Percentiles rank a stretch among this genome's conserved stretches.
These are phyloP conservation scores for Polyploca ridens DNA, from an alignment of 2,888 invertebrate genomes.

Conservation along the genomic window DNA sequence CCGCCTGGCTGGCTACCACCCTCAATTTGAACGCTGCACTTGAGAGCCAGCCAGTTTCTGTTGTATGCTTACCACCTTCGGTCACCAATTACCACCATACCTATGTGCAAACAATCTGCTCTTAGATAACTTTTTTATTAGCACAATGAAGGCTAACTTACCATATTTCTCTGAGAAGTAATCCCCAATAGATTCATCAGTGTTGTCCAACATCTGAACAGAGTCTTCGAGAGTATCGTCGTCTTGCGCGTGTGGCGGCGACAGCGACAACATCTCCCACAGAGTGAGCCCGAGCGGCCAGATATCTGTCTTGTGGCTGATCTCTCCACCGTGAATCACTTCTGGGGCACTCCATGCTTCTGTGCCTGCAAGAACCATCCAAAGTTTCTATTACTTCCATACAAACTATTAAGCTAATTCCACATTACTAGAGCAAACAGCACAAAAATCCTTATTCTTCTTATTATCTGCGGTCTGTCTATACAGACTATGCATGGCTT, in stretches of 20 bases:
- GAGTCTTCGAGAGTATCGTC: constrained; percentile 57
- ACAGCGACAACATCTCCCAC: constrained; percentile 92
- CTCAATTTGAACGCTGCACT: too few species aligned
- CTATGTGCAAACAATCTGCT: too few species aligned
- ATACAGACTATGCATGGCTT: too few species aligned
- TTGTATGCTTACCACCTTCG: too few species aligned
- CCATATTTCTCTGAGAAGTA: constrained; percentile 66
- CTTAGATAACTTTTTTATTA: not conserved
- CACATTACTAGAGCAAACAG: too few species aligned
- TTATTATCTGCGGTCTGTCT: too few species aligned
- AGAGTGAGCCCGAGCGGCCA: constrained; percentile 91
- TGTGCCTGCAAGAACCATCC: constrained; percentile 83
- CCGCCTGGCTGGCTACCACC: too few species aligned
- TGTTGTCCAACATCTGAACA: constrained; percentile 42
- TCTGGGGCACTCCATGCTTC: constrained; percentile 93
- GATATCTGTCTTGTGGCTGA: constrained; percentile 90
- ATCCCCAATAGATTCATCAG: constrained; percentile 46
- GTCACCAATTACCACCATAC: too few species aligned
- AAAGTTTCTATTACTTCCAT: not conserved
- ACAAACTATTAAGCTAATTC: too few species aligned
- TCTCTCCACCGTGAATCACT: constrained; percentile 84
- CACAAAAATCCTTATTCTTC: too few species aligned
- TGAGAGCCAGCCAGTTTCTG: too few species aligned
- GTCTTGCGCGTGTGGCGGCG: constrained; percentile 85
- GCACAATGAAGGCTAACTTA: constrained; percentile 27